phyloP scores from a whole-genome alignment of 2,797 vertebrate genomes.

The Margarornis squamiger region DNA sequence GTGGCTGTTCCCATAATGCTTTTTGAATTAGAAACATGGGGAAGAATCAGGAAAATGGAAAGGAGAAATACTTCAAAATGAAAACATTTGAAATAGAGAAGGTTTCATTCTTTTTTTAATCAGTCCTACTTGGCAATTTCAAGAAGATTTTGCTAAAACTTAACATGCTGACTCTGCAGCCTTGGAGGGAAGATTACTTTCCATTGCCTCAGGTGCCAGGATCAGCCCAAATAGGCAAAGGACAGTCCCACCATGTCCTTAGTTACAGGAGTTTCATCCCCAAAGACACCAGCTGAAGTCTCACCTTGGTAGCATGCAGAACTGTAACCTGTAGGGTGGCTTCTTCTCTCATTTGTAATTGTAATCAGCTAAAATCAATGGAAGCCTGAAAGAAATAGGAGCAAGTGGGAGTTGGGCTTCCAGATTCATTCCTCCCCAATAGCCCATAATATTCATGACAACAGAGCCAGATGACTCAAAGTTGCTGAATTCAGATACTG shows the following conservation, averaged over 20 bases:
- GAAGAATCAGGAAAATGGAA: conserved; percentile 7
- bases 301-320: neutral
- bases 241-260: neutral
- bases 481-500: neutral
- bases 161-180: neutral
- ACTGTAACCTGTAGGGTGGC: neutral
- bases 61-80: neutral
- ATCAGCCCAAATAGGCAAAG: neutral
- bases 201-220: neutral
- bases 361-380: neutral
- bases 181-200: neutral
- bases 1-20: neutral
- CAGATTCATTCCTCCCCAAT: fast-evolving
- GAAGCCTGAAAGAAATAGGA: neutral
- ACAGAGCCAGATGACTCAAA: neutral
- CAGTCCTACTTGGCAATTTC: neutral
- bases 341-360: neutral
- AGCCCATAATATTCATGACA: neutral
- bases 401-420: neutral
- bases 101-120: neutral
- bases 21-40: conserved; percentile 28
- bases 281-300: neutral
- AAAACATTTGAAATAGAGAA: conserved; percentile 22
- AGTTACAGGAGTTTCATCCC: neutral
- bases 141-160: neutral